These are phyloP conservation scores for Halcyon leucocephala DNA, from an alignment of 2,797 vertebrate genomes.

Conservation along the genomic window DNA sequence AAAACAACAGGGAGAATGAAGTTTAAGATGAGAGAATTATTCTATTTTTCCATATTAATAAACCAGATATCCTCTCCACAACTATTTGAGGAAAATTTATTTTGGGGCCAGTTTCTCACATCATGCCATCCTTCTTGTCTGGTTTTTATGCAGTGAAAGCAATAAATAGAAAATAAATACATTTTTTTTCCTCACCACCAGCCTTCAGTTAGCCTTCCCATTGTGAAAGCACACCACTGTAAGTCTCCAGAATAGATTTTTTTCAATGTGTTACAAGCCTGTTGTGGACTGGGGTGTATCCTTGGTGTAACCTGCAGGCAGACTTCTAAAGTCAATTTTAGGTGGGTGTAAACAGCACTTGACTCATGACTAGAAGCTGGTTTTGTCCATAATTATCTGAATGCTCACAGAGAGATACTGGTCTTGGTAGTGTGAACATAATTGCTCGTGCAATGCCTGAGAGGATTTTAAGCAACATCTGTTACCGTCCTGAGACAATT, in stretches of 20 bases:
- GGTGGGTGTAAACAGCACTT: not conserved
- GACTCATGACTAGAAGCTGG: not conserved
- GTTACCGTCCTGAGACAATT: not conserved
- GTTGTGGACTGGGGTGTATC: not conserved
- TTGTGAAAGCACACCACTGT: not conserved
- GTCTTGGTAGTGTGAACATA: not conserved
- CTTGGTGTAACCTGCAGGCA: not conserved
- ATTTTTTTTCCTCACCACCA: not conserved
- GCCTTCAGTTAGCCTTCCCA: not conserved
- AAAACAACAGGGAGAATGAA: not conserved
- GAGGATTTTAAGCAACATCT: not conserved
- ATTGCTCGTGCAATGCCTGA: not conserved
- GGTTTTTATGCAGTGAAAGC: not conserved
- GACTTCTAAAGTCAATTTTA: not conserved
- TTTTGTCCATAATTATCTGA: not conserved
- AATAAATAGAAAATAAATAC: not conserved
- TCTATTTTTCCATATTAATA: not conserved
- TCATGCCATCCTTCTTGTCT: not conserved
- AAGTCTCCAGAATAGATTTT: not conserved
- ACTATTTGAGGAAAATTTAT: not conserved
- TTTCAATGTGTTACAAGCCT: not conserved
- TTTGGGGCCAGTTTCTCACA: not conserved
- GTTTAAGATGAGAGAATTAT: not conserved
- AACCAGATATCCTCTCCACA: not conserved
- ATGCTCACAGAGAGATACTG: not conserved